Evolutionary conservation across 2,888 invertebrate genomes (phyloP).

Genomic region (Nasonia oneida): DNA sequence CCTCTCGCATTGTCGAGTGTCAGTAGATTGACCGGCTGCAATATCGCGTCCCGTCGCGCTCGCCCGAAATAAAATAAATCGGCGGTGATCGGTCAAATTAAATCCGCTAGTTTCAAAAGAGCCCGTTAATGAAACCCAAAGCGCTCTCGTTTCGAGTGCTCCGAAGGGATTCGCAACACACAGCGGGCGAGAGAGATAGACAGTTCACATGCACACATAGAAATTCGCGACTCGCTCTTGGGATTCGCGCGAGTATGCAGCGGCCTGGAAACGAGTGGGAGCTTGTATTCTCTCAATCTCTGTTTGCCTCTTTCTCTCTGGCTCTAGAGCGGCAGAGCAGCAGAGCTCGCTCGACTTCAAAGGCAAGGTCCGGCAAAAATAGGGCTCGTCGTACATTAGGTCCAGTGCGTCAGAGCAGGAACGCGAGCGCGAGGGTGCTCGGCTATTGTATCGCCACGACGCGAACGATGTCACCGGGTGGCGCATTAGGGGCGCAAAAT

Average conservation of each 20-base stretch:
- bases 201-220: not conserved
- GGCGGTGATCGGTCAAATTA: slow-evolving; percentile 58
- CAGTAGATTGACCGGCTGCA: slow-evolving; percentile 21
- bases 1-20: not conserved
- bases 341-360: slow-evolving; percentile 62
- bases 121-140: slow-evolving; percentile 59
- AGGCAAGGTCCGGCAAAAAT: slow-evolving; percentile 63
- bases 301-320: slow-evolving; percentile 20
- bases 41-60: not conserved
- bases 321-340: slow-evolving; percentile 1
- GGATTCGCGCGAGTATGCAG: slow-evolving; percentile 53
- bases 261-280: slow-evolving; percentile 65
- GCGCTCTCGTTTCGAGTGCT: slow-evolving; percentile 50
- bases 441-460: slow-evolving; percentile 35
- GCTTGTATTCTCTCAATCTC: slow-evolving; percentile 44
- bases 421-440: slow-evolving; percentile 16
- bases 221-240: not conserved
- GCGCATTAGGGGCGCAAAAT: slow-evolving; percentile 65
- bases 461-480: slow-evolving; percentile 59
- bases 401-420: slow-evolving; percentile 57
- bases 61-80: slow-evolving; percentile 54
- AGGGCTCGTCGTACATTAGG: slow-evolving; percentile 58
- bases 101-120: slow-evolving; percentile 57
- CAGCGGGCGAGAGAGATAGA: not conserved
- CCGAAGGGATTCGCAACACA: slow-evolving; percentile 53